Evolutionary conservation across 2,888 invertebrate genomes (phyloP), one percentile per base, ranked within the genome.

Genomic region (Teleiodes luculella): DNA sequence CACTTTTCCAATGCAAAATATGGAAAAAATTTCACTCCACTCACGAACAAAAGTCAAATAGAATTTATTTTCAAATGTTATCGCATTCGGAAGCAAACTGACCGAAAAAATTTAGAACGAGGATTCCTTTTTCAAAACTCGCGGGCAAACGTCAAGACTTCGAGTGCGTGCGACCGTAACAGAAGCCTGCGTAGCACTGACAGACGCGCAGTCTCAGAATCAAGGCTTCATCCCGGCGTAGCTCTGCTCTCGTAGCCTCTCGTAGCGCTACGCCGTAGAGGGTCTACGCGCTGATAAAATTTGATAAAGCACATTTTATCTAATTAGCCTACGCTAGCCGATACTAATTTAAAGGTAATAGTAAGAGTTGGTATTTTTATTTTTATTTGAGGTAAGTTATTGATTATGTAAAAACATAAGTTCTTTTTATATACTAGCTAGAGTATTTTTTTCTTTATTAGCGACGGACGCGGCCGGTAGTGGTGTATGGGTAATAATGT

Each of bases 181-280:
- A 63, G 67, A 64, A 56, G 68, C 66, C 67, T 71, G 71, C 73
- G 78, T 72, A 74, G 72, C 64, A 86, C 86, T 86, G 82, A 65
- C 66, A 73, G 72, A 64, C 83, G 86, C 86, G 86, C 86, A 86
- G 85, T 79, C 86, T 86, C 86, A 78, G 77, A 78, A 67, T 74
- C 74, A 70, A 68, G 65, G 55, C 63, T 71, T 66, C 70, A 64
- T 67, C 70, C 70, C 66, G 65, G 69, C 62, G 72, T 62, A 60
- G 54, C 53, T 39, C 37, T 18, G 67, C 65, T 65, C 63, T 53
- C 62, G 65, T 65, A 64, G 52, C 53, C 7, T 5, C 20, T 20
- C 55, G 45, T 30, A 45, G 43, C 14, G 52, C 57, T 69, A 70
- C 67, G 63, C 46, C 67, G 68, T 71, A 72, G 70, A 65, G 50